Evolutionary conservation across 2,888 invertebrate genomes (phyloP).

Genomic region (Lucinisca nassula): DNA sequence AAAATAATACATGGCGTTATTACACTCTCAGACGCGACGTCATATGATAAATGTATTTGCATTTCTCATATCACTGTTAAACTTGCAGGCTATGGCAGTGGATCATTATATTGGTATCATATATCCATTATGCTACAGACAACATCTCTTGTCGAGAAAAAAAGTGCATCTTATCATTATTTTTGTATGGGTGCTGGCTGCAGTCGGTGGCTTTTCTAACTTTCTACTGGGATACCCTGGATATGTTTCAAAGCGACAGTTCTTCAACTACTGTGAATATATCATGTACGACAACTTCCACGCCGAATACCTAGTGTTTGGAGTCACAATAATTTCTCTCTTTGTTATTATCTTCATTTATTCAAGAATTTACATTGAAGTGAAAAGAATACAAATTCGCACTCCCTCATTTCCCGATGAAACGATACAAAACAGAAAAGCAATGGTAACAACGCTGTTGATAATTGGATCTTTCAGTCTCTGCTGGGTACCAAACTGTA

Average conservation of each 20-base stretch:
- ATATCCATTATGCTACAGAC: conserved; percentile 74
- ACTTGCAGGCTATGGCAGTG: conserved; percentile 79
- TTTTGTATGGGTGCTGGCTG: conserved; percentile 74
- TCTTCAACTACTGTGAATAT: conserved; percentile 82
- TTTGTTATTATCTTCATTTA: conserved; percentile 79
- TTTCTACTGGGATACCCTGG: conserved; percentile 59
- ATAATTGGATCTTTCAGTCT: conserved; percentile 81
- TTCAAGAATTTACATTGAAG: conserved; percentile 77
- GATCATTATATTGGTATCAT: conserved; percentile 83
- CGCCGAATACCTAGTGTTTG: conserved; percentile 80
- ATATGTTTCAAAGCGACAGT: conserved; percentile 25
- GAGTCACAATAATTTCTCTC: conserved; percentile 75
- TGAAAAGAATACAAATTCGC: conserved; percentile 62
- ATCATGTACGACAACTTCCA: conserved; percentile 78
- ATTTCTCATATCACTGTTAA: conserved; percentile 78
- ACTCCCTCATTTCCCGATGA: conserved; percentile 64
- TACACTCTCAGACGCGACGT: too few species aligned
- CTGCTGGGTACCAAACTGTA: conserved; percentile 82
- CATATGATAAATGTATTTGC: conserved; percentile 79
- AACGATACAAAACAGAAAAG: conserved; percentile 76
- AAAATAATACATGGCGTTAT: too few species aligned
- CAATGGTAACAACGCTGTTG: conserved; percentile 80
- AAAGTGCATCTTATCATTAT: conserved; percentile 72
- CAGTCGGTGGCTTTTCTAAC: conserved; percentile 75
- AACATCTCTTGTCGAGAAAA: conserved; percentile 64